A percentile compares a stretch with the other conserved stretches of the same genome.
Evolutionary conservation across 2,797 vertebrate genomes (phyloP).

Genomic region (Austrolebias charrua): DNA sequence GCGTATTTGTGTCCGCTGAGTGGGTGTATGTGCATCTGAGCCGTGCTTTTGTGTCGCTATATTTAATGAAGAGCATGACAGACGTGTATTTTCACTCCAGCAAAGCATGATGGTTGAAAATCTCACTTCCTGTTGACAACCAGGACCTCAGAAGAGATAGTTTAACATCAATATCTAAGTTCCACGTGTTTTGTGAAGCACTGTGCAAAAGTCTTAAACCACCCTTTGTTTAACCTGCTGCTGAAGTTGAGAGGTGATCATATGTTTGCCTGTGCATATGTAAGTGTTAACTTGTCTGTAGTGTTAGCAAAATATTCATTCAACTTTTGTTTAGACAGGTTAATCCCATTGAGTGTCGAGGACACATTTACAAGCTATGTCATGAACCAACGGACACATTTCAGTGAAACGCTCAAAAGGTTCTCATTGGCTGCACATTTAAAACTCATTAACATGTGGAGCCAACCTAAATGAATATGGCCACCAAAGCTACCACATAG

Average conservation of each 20-base stretch:
- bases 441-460: no score
- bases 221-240: not conserved
- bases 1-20: constrained; percentile 7
- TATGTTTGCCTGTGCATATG: no score
- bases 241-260: not conserved
- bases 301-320: no score
- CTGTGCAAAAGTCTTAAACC: not conserved
- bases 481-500: no score
- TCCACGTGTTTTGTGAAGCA: constrained; percentile 20
- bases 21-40: not conserved
- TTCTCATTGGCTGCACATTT: no score
- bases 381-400: no score
- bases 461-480: no score
- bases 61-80: constrained; percentile 31
- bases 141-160: constrained; percentile 13
- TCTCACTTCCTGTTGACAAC: constrained; percentile 32
- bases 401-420: no score
- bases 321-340: no score
- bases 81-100: constrained; percentile 36
- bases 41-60: constrained; percentile 7
- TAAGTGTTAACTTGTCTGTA: no score
- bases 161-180: constrained; percentile 39
- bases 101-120: constrained; percentile 39
- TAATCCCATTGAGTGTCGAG: no score
- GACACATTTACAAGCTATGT: no score